A percentile compares a stretch with the other conserved stretches of the same genome.
phyloP scores from a whole-genome alignment of 1,140 invertebrate genomes.

The Rhagoletis pomonella region DNA sequence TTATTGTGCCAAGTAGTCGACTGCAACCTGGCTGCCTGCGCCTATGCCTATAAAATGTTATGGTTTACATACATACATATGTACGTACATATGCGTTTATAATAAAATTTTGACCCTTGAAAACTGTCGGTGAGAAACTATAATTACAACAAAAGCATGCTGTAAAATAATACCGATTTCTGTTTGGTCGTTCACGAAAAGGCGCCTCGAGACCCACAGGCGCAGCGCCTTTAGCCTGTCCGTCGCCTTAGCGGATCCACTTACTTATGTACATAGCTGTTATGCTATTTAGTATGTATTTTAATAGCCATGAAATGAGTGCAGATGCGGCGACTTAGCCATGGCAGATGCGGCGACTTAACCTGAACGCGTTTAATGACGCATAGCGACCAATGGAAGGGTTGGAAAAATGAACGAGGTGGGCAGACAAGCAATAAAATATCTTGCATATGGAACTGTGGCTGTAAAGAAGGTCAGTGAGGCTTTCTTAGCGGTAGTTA shows the following conservation, averaged over 20 bases:
- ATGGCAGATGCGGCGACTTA: neutral
- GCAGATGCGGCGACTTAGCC: neutral
- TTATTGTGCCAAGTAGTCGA: conserved; percentile 7
- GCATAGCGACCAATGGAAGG: neutral
- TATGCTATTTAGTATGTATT: neutral
- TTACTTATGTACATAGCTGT: neutral
- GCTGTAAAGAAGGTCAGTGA: neutral
- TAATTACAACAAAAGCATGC: conserved; percentile 31
- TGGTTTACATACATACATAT: neutral
- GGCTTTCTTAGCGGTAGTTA: neutral
- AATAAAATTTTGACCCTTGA: conserved; percentile 30
- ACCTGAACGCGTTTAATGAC: conserved; percentile 21
- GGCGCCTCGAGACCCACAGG: conserved; percentile 28
- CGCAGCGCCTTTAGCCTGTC: conserved; percentile 8
- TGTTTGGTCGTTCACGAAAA: neutral
- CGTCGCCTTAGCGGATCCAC: neutral
- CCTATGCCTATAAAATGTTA: conserved; percentile 21
- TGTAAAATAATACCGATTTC: conserved; percentile 27
- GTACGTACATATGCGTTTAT: neutral
- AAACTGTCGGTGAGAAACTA: conserved; percentile 32
- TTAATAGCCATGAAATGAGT: conserved; percentile 50
- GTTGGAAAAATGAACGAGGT: neutral
- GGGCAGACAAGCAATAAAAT: neutral
- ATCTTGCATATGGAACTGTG: neutral
- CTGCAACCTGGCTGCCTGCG: neutral